Percentiles rank a stretch among this genome's conserved stretches.
Evolutionary conservation across 2,113 vertebrate genomes (phyloP).

Genomic region (Cebus imitator): DNA sequence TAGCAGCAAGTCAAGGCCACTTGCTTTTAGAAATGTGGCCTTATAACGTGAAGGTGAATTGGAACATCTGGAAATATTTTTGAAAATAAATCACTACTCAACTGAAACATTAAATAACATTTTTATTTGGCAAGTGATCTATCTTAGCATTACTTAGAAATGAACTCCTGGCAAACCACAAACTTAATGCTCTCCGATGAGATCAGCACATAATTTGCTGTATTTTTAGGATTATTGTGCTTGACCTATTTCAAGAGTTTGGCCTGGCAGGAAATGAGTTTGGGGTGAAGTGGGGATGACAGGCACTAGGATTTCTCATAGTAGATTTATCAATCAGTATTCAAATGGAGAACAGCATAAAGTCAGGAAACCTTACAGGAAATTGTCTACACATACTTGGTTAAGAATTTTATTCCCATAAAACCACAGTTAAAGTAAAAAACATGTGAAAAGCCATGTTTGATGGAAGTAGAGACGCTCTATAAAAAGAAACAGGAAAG

Average conservation of each 20-base stretch:
- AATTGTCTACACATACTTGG: neutral
- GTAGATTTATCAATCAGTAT: neutral
- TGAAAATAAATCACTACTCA: slow-evolving; percentile 45
- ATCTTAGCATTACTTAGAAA: slow-evolving; percentile 44
- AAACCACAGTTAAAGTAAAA: neutral
- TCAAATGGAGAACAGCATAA: neutral
- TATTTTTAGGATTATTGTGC: slow-evolving; percentile 26
- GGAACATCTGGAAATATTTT: slow-evolving; percentile 72
- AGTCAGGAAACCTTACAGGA: neutral
- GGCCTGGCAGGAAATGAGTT: slow-evolving; percentile 53
- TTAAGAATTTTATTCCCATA: neutral
- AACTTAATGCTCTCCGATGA: slow-evolving; percentile 39
- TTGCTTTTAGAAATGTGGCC: neutral
- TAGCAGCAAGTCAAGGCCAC: neutral
- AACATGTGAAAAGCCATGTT: neutral
- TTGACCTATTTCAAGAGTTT: slow-evolving; percentile 17
- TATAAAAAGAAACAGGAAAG: neutral
- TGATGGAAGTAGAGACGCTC: neutral
- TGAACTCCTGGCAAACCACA: slow-evolving; percentile 40
- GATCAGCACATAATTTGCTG: slow-evolving; percentile 34
- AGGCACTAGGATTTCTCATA: neutral
- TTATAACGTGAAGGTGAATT: slow-evolving; percentile 32
- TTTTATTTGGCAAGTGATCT: slow-evolving; percentile 34
- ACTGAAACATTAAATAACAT: slow-evolving; percentile 35
- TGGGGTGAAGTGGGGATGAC: neutral